phyloP scores from a whole-genome alignment of 2,113 vertebrate genomes.

The Taurulus bubalis region DNA sequence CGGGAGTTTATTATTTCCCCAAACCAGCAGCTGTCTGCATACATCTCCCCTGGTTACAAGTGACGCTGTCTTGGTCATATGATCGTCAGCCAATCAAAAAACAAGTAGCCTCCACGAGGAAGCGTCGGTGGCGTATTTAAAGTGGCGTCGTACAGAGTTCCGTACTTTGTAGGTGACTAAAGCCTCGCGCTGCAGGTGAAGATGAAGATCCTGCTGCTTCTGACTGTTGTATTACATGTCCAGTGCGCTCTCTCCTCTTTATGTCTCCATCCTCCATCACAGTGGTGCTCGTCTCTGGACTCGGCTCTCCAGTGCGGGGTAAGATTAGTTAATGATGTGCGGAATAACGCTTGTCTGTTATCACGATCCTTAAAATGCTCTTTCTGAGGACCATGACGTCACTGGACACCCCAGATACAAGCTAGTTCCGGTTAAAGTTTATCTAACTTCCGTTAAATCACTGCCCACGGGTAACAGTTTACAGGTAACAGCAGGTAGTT shows the following conservation, averaged over 20 bases:
- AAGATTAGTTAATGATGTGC: conserved; percentile 24
- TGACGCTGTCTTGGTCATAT: conserved; percentile 30
- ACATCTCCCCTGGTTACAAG: conserved; percentile 8
- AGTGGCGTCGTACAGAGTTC: background rate
- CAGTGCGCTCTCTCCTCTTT: background rate
- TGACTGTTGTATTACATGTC: conserved; percentile 21
- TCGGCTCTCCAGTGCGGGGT: conserved; percentile 84
- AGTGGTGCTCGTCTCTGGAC: conserved; percentile 84
- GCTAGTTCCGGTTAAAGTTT: background rate
- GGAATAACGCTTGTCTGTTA: background rate
- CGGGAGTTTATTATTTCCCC: fast-evolving
- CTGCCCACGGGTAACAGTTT: background rate
- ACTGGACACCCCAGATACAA: background rate
- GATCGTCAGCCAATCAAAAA: conserved; percentile 68
- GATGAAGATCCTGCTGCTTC: conserved; percentile 65
- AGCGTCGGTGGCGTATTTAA: conserved; percentile 34
- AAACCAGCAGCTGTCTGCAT: background rate
- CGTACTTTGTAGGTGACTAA: background rate
- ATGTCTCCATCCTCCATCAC: conserved; percentile 74
- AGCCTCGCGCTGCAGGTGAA: background rate
- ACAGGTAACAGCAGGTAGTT: too few species aligned
- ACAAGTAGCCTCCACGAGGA: background rate
- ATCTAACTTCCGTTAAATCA: background rate
- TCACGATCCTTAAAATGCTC: background rate
- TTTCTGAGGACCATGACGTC: background rate